Conservation (phyloP, 2,113 vertebrate genomes). For the Hydrochoerus hydrochaeris region DNA sequence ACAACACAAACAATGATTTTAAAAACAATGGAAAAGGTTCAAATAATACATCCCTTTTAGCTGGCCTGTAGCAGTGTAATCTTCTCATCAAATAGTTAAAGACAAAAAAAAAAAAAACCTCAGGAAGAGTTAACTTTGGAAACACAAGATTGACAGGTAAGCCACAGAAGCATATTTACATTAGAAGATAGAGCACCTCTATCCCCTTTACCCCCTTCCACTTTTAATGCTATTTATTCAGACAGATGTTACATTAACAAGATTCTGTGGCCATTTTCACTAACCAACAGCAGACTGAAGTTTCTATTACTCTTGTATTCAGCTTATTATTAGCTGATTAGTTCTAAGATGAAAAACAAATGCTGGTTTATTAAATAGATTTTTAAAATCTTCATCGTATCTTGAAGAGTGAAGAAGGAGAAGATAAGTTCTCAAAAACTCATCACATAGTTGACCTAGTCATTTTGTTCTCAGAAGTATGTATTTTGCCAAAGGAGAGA, state of each 20-base stretch:
- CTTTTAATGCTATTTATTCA: constrained; percentile 61
- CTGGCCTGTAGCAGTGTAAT: constrained; percentile 85
- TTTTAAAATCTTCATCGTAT: not conserved
- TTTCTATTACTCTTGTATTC: constrained; percentile 66
- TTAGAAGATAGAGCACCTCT: constrained; percentile 38
- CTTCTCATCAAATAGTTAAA: constrained; percentile 91
- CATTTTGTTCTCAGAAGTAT: constrained; percentile 33
- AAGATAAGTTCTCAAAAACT: constrained; percentile 21
- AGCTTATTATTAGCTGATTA: constrained; percentile 81
- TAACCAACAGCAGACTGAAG: constrained; percentile 74
- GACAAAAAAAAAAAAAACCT: constrained; percentile 87
- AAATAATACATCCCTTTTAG: constrained; percentile 76
- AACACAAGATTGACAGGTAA: constrained; percentile 80
- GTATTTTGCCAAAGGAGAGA: not conserved
- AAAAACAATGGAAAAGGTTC: constrained; percentile 75
- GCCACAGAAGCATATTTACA: constrained; percentile 72
- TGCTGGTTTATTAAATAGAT: constrained; percentile 66
- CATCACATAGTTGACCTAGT: not conserved
- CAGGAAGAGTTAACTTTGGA: constrained; percentile 70
- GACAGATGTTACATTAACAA: constrained; percentile 70
- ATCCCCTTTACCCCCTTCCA: not conserved
- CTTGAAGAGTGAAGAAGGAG: constrained; percentile 12
- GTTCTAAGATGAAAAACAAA: constrained; percentile 82
- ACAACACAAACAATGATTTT: constrained; percentile 75
- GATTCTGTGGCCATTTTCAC: constrained; percentile 71